Evolutionary conservation across 2,888 invertebrate species (phyloP).

Genomic region (Hermaeophaga mercurialis): DNA sequence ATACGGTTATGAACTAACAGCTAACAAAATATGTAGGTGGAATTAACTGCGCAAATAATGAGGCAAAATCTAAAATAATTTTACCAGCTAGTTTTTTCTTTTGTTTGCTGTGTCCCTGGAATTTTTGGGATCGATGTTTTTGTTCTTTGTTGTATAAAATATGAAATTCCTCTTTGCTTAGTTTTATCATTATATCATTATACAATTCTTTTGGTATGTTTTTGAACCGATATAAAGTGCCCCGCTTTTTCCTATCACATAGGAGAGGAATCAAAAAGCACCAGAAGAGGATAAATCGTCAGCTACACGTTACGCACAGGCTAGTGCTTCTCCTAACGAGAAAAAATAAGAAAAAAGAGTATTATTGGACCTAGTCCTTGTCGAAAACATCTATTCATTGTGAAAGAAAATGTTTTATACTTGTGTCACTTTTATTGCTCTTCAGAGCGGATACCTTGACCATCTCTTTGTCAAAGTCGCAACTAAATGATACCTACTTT

Average conservation of each 20-base stretch:
- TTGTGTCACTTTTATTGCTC: constrained; percentile 21
- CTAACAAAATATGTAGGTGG: no score
- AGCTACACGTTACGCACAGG: constrained; percentile 45
- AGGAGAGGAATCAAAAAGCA: constrained; percentile 32
- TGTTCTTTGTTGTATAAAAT: no score
- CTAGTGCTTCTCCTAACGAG: constrained; percentile 49
- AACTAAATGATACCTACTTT: constrained; percentile 5
- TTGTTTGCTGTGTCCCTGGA: not conserved
- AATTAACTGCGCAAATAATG: no score
- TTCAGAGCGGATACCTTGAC: constrained; percentile 15
- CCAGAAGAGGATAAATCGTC: constrained; percentile 49
- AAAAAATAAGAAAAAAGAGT: constrained; percentile 40
- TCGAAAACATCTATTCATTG: constrained; percentile 33
- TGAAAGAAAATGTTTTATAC: constrained; percentile 32
- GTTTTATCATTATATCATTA: not conserved
- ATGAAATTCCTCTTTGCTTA: no score
- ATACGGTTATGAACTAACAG: no score
- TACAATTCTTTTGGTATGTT: not conserved
- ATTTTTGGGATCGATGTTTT: not conserved
- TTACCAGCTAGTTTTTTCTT: not conserved
- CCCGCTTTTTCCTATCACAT: constrained; percentile 12
- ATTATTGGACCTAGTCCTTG: constrained; percentile 37
- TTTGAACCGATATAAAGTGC: not conserved
- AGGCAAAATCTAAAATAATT: not conserved
- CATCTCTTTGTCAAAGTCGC: constrained; percentile 16